Evolutionary conservation across 2,113 vertebrate species (phyloP).

Genomic region (Felis catus): F.catus_Fca126_mat1.0 CM031411.1:38736501-38737000

Average conservation of each 20-base stretch:
- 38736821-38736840: neutral
- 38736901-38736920: neutral
- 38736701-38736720: neutral
- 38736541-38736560: neutral
- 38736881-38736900: neutral
- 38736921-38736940: neutral
- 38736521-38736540: neutral
- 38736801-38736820: neutral
- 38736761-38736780: neutral
- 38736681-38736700: neutral
- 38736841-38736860: neutral
- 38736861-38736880: neutral
- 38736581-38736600: neutral
- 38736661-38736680: neutral
- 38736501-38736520: neutral
- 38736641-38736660: neutral
- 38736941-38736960: neutral
- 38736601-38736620: neutral
- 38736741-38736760: neutral
- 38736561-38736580: constrained; percentile 24
- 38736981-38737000: neutral
- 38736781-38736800: neutral
- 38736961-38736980: neutral
- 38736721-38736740: neutral
- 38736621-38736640: neutral